Evolutionary conservation across 2,888 invertebrate species (phyloP).

Genomic region (Xylota sylvarum): DNA sequence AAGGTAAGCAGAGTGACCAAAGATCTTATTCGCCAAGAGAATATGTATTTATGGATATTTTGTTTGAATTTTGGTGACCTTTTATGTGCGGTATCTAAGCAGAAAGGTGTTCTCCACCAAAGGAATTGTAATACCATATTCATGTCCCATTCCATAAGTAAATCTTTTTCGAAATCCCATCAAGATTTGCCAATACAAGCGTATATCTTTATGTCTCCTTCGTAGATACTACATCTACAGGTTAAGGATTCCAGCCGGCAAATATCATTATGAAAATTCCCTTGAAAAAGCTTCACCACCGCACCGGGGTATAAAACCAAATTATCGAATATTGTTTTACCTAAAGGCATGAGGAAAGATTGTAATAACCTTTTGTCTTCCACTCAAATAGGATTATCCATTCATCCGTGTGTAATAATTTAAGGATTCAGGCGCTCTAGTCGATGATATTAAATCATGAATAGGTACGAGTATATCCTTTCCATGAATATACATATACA

Average conservation of each 20-base stretch:
- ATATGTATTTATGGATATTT: not conserved
- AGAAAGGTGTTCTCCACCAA: not conserved
- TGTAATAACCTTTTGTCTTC: conserved; percentile 77
- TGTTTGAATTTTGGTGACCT: not conserved
- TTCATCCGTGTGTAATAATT: conserved; percentile 76
- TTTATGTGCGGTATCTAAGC: not conserved
- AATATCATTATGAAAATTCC: conserved; percentile 68
- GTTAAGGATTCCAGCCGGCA: conserved; percentile 59
- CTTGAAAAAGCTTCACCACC: conserved; percentile 33
- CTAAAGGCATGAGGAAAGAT: conserved; percentile 67
- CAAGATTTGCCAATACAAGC: too few species aligned
- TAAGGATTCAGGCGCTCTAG: conserved; percentile 57
- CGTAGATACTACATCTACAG: conserved; percentile 49
- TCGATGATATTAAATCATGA: conserved; percentile 70
- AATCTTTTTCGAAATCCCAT: not conserved
- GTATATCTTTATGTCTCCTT: not conserved
- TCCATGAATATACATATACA: not conserved
- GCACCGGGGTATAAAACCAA: conserved; percentile 44
- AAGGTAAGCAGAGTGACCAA: conserved; percentile 37
- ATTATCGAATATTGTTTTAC: conserved; percentile 76
- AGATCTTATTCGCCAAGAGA: not conserved
- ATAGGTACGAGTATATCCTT: conserved; percentile 52
- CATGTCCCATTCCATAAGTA: not conserved
- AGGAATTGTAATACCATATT: not conserved
- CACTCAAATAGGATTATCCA: conserved; percentile 74